Conservation (phyloP, 2,888 invertebrate genomes). For the Oligia latruncula region DNA sequence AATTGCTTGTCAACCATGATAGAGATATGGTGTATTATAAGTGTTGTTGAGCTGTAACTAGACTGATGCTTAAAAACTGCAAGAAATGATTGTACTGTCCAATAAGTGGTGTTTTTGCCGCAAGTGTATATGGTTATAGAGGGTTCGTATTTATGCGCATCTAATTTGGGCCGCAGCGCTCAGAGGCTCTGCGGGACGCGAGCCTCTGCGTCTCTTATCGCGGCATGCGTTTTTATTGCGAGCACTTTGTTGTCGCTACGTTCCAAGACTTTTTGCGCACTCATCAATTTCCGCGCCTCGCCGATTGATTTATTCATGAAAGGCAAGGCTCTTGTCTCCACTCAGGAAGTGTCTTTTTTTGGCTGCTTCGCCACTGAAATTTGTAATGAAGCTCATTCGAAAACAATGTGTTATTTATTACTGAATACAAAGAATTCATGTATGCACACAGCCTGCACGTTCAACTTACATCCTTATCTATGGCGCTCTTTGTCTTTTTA, state of each 20-base stretch:
- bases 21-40: neutral
- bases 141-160: slow-evolving; percentile 86
- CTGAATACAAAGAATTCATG: slow-evolving; percentile 69
- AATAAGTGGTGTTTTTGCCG: slow-evolving; percentile 58
- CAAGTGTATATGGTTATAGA: slow-evolving; percentile 60
- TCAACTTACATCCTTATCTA: slow-evolving; percentile 43
- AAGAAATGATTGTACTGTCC: slow-evolving; percentile 29
- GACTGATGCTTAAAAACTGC: slow-evolving; percentile 16
- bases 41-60: slow-evolving; percentile 11
- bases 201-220: slow-evolving; percentile 76
- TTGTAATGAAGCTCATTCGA: slow-evolving; percentile 88
- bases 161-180: slow-evolving; percentile 82
- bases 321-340: slow-evolving; percentile 81
- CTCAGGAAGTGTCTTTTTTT: slow-evolving; percentile 89
- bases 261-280: slow-evolving; percentile 86
- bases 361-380: slow-evolving; percentile 83
- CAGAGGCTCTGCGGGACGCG: slow-evolving; percentile 78
- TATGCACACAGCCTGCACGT: slow-evolving; percentile 40
- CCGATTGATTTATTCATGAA: slow-evolving; percentile 90
- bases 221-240: slow-evolving; percentile 85
- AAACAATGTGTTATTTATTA: slow-evolving; percentile 88
- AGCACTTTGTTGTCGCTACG: slow-evolving; percentile 88
- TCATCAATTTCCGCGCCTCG: slow-evolving; percentile 90
- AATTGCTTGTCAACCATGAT: slow-evolving; percentile 2
- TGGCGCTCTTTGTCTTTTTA: slow-evolving; percentile 43